Percentiles rank a stretch among this genome's conserved stretches.
These are phyloP conservation scores for Mobula birostris DNA, from an alignment of 2,113 vertebrate species.

Conservation along the genomic window DNA sequence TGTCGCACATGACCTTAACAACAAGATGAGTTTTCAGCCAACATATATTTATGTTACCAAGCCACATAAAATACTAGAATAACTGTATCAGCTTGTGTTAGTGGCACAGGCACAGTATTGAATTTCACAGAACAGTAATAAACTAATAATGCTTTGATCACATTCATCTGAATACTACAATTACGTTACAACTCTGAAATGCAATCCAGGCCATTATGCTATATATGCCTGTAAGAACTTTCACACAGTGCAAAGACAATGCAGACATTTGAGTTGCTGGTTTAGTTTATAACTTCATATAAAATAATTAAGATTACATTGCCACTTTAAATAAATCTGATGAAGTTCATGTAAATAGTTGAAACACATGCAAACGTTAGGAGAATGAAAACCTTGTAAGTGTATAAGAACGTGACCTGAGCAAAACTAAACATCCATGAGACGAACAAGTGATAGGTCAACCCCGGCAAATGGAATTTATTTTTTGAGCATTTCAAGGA, in stretches of 20 bases:
- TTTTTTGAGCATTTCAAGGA: constrained; percentile 3
- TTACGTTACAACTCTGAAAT: not conserved
- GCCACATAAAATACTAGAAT: not conserved
- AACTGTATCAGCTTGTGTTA: not conserved
- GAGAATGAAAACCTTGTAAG: not conserved
- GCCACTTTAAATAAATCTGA: not conserved
- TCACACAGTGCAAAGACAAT: not conserved
- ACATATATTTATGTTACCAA: not conserved
- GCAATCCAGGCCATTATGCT: not conserved
- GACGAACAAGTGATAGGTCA: not conserved
- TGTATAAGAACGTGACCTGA: not conserved
- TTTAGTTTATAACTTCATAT: not conserved
- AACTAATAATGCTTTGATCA: not conserved
- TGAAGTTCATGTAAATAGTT: not conserved
- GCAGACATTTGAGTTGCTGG: not conserved
- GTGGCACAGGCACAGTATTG: not conserved
- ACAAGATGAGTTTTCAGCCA: no score
- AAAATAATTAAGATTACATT: not conserved
- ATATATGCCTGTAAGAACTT: not conserved
- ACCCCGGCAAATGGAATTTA: not conserved
- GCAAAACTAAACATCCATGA: not conserved
- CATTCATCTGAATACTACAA: not conserved
- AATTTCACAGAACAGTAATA: not conserved
- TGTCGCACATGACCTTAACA: not conserved
- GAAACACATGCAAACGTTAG: not conserved